Evolutionary conservation across 2,113 vertebrate genomes (phyloP).

Genomic region (Nibea coibor): DNA sequence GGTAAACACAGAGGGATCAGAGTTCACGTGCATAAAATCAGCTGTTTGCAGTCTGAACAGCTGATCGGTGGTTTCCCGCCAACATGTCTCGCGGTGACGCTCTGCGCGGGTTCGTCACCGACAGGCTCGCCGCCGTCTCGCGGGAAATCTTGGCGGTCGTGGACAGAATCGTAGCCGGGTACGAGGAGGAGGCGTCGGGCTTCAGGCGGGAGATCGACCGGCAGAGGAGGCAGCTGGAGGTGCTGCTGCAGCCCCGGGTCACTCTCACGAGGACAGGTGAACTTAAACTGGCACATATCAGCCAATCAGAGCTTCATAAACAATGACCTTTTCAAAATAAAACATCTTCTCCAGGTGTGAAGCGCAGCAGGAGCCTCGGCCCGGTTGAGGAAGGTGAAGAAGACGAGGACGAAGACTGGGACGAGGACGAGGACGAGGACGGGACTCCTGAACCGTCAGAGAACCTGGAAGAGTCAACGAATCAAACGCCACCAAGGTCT

Average conservation of each 20-base stretch:
- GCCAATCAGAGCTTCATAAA: no score
- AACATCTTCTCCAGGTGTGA: conserved; percentile 26
- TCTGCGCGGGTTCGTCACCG: conserved; percentile 29
- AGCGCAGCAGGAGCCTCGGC: background rate
- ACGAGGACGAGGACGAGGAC: background rate
- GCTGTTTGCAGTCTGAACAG: background rate
- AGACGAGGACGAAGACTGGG: background rate
- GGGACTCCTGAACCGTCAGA: background rate
- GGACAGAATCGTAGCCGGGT: conserved; percentile 49
- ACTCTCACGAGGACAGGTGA: background rate
- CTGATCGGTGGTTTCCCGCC: background rate
- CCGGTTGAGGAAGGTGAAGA: conserved; percentile 25
- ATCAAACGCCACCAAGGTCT: conserved; percentile 25
- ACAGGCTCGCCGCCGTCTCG: conserved; percentile 53
- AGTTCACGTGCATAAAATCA: no score
- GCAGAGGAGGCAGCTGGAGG: conserved; percentile 57
- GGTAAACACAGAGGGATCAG: background rate
- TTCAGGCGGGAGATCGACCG: conserved; percentile 36
- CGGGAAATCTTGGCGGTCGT: conserved; percentile 59
- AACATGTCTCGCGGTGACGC: conserved; percentile 6
- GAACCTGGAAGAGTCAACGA: background rate
- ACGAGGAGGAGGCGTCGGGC: conserved; percentile 64
- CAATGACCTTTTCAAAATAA: background rate
- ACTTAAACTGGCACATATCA: no score
- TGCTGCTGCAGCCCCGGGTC: conserved; percentile 4